Percentiles rank a stretch among this genome's conserved stretches.
These are phyloP conservation scores for Pteromalus puparum DNA, from an alignment of 1,140 invertebrate genomes.

Conservation along the genomic window DNA sequence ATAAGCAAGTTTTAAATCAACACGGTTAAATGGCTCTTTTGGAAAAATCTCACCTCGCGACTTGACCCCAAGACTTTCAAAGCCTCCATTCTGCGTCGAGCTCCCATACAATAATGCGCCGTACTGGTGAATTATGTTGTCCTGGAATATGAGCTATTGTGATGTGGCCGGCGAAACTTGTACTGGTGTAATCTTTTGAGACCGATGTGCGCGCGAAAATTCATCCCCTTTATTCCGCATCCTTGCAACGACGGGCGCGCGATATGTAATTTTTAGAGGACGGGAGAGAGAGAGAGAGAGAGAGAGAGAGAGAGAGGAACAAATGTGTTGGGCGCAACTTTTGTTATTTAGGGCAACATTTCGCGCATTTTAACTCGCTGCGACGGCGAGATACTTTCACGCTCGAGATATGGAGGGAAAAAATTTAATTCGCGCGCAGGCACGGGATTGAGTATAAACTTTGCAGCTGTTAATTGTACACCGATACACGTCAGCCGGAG, in stretches of 20 bases:
- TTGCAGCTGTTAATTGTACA: slow-evolving; percentile 33
- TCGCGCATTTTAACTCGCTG: neutral
- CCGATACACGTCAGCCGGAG: slow-evolving; percentile 23
- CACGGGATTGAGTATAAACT: slow-evolving; percentile 32
- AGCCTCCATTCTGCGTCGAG: neutral
- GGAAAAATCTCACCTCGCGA: neutral
- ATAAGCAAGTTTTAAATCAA: slow-evolving; percentile 16
- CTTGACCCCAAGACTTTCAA: neutral
- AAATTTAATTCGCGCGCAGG: neutral
- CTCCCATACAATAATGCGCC: neutral
- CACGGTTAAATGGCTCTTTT: slow-evolving; percentile 11
- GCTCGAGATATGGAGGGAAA: neutral
- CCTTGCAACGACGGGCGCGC: neutral
- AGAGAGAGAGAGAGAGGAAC: neutral
- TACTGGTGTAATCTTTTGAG: neutral
- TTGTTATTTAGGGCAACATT: slow-evolving; percentile 15
- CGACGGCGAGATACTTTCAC: neutral
- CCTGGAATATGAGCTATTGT: slow-evolving; percentile 14
- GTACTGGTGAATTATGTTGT: slow-evolving; percentile 10
- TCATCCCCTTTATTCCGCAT: neutral
- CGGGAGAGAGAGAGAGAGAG: neutral
- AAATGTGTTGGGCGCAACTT: neutral
- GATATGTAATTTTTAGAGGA: neutral
- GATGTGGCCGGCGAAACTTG: neutral
- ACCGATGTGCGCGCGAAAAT: neutral